Base-by-base conservation (phyloP, 2,888 invertebrate genomes). In the Ischnura elegans region DNA sequence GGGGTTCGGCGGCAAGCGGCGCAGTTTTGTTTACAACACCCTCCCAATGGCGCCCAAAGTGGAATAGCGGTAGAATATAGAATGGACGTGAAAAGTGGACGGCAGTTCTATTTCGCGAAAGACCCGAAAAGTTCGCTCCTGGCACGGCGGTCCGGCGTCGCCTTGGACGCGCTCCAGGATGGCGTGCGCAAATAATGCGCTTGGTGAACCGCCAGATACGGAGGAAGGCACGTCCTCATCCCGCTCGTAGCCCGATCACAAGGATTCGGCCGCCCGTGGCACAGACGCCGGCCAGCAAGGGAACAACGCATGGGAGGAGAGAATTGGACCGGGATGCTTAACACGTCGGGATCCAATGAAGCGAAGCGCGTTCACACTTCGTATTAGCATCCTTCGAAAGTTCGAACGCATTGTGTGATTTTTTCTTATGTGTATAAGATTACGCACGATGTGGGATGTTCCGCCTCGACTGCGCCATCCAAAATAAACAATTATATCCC, bases 131-230 rank as follows among this genome's bases (percentile, higher is more conserved):
- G 76, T 76, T 76, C 29, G 36, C 90, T 61, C 10, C 90, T 90
- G 90, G 90, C 90, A 90, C 61, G 42, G 25, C 0, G 21, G 61
- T 43, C 61, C 87, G 87, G 87, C 87, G 87, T 21, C 87, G 87
- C 36, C 76, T 76, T 90, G 90, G 90, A 90, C 55, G 13, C 8
- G 51, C 21, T 90, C 90, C 90, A 90, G 43, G 90, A 90, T 43
- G 61, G 61, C 90, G 90, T 55, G 90, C 90, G 90, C 90, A 90
- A 90, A 90, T 90, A 90, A 90, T 90, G 90, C 90, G 90, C 43
- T 66, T 90, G 90, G 90, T 36, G 61, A 5, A 19, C 10, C 42
- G 90, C 90, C 90, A 90, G 90, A 42, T 29, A 55, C 55, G 55
- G 13, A 25, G 76, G 76, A 29, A 76, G 10, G 29, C 76, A 36